These are phyloP conservation scores for Salvator merianae DNA, from an alignment of 2,113 vertebrate genomes.

Conservation along the genomic window DNA sequence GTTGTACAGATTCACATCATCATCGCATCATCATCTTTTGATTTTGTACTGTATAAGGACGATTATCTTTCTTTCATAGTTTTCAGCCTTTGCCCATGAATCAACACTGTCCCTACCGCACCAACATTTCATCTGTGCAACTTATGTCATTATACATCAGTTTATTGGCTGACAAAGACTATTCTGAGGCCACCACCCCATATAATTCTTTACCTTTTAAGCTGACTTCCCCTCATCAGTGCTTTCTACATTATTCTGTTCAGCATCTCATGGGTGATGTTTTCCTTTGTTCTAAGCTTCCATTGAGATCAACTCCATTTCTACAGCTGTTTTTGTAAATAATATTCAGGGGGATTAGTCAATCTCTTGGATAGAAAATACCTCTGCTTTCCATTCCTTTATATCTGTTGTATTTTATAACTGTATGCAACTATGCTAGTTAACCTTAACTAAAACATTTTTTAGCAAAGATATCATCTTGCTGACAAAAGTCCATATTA, in stretches of 20 bases:
- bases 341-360: background rate
- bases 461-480: too few species aligned
- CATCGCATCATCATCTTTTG: background rate
- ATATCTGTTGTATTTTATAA: background rate
- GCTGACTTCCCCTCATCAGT: too few species aligned
- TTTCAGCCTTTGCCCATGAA: background rate
- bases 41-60: background rate
- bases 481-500: too few species aligned
- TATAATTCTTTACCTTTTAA: background rate
- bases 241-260: background rate
- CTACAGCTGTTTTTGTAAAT: background rate
- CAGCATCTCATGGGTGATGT: background rate
- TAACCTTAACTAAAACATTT: background rate
- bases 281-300: background rate
- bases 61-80: background rate
- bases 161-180: background rate
- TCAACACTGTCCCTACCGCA: constrained; percentile 1
- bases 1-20: background rate
- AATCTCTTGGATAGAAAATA: too few species aligned
- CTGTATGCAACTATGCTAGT: background rate
- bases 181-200: background rate
- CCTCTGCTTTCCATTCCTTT: background rate
- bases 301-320: background rate
- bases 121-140: background rate
- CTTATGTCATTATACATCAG: background rate